Evolutionary conservation across 2,113 vertebrate genomes (phyloP), one percentile per base, ranked within the genome.

Genomic region (Equus quagga): DNA sequence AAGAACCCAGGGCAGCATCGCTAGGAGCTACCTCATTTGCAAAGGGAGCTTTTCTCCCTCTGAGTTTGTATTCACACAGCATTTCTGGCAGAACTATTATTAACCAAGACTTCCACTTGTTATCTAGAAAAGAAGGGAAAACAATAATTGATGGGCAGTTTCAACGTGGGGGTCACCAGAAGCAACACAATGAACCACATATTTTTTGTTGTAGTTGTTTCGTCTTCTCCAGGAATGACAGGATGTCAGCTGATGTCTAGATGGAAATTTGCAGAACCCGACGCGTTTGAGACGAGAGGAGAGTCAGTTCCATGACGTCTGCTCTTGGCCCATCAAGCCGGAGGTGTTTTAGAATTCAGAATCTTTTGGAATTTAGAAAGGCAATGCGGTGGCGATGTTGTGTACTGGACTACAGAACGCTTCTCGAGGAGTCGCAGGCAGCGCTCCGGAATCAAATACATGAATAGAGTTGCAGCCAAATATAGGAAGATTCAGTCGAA

Each of bases 121-220:
- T 89, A 76, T 24, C 15, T 17, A 11, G 60, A 28, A 11, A 80
- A 6, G 46, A 54, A 60, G 19, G 36, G 41, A 31, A 21, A 24
- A 3, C 6, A 19, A 1, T 13, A 54, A 24, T 6, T 12, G 36
- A 31, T 11, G 31, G 89, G 18, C 2, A 14, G 2, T 23, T 60
- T 26, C 89, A 17, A 12, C 2, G 1, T 4, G 24, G 31, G 46
- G 49, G 51, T 28, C 9, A 14, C 23, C 31, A 19, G 93, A 58
- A 23, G 14, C 17, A 15, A 1, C 31, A 12, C 4, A 7, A 18
- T 1, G 26, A 60, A 24, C 21, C 31, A 4, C 0, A 44, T 18
- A 0, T 15, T 24, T 5, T 64, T 26, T 33, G 6, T 41, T 0
- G 41, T 10, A 0, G 13, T 18, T 41, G 67, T 73, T 84, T 44